Base-by-base conservation (phyloP, 1,140 invertebrate genomes). In the Cryptotermes secundus region DNA sequence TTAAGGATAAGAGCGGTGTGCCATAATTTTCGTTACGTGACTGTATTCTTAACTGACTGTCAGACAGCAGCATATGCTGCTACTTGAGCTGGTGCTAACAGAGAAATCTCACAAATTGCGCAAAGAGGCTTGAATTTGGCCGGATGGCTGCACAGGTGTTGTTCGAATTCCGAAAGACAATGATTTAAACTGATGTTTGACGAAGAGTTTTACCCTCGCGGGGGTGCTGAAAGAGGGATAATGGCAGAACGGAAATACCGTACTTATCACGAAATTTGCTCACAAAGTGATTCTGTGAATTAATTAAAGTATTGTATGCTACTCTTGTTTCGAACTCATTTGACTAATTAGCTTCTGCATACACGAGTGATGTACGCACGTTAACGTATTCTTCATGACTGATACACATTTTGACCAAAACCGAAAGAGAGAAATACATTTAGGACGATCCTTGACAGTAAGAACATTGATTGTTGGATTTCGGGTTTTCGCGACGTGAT, bases 91-190 rank as follows among this genome's bases (percentile, higher is more conserved):
- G 16, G 16, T 31, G n/a, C 59, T 10, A 72, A 72, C 59, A 72
- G 59, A 26, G 59, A 72, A 72, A 72, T 72, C 59, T 72, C 59
- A 9, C n/a, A 72, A 72, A 72, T 72, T 72, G 59, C 59, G 59
- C 14, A 72, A n/a, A 72, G 59, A 72, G 59, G 59, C 59, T 72
- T 72, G n/a, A 72, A 72, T 72, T 72, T 72, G 26, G 59, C 59
- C 26, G 59, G 59, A 72, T 72, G 59, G n/a, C 59, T 72, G 59
- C 59, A 72, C 59, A 72, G n/a, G 59, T 72, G 59, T 31, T 72
- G n/a, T 72, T 72, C 26, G 59, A 72, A 72, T 72, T 72, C 31
- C n/a, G 19, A 72, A 72, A 72, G 59, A 72, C 59, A 72, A 31
- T 72, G 59, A n/a, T 72, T 31, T 31, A 72, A 72, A 72, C 59